Evolutionary conservation across 2,113 vertebrate genomes (phyloP).

Genomic region (Nasalis larvatus): DNA sequence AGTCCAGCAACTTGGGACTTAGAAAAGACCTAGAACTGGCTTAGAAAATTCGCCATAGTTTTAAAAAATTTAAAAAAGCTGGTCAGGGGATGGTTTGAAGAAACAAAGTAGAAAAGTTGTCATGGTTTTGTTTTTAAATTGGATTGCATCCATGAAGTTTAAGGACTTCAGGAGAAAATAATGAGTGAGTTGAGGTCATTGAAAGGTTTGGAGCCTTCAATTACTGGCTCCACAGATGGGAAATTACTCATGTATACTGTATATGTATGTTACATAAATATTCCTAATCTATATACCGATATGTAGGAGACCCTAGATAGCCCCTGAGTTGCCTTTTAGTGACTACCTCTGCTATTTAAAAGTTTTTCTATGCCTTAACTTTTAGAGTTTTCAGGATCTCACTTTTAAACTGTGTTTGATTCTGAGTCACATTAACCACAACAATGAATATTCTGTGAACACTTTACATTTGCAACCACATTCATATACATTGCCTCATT

Average conservation of each 20-base stretch:
- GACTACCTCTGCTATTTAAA: neutral
- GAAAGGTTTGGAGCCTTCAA: neutral
- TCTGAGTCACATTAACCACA: neutral
- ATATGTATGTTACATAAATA: neutral
- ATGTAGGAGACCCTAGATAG: neutral
- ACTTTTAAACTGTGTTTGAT: neutral
- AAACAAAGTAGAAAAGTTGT: neutral
- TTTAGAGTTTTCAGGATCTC: neutral
- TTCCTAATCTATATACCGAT: neutral
- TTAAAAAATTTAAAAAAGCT: neutral
- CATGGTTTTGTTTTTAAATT: neutral
- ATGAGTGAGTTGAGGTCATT: neutral
- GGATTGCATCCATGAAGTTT: neutral
- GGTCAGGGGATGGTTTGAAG: neutral
- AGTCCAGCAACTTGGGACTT: neutral
- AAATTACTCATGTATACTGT: neutral
- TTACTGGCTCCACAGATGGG: neutral
- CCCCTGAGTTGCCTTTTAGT: neutral
- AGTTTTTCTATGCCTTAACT: neutral
- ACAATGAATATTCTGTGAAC: neutral
- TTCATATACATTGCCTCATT: neutral
- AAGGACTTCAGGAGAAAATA: slow-evolving; percentile 1
- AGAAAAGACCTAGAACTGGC: neutral
- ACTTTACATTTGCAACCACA: neutral
- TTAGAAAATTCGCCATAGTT: neutral